These are phyloP conservation scores for Apaloderma vittatum DNA, from an alignment of 2,113 vertebrate species.

Conservation along the genomic window DNA sequence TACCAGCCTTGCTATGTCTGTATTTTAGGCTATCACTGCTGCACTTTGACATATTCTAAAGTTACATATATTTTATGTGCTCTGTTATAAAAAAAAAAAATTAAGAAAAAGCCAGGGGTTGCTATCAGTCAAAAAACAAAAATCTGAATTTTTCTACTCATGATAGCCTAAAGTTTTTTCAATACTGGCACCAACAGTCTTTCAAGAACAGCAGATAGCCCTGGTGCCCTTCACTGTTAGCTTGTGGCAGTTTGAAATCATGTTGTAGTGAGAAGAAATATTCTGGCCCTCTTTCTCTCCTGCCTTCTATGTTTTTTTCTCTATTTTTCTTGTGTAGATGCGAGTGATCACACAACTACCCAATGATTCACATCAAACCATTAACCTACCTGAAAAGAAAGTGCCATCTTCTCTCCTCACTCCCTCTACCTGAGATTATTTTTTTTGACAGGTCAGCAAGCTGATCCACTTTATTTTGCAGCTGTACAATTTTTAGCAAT, in stretches of 20 bases:
- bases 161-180: neutral
- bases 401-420: neutral
- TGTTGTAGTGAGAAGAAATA: accelerated
- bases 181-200: neutral
- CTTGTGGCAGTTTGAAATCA: neutral
- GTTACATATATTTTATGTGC: neutral
- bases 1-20: neutral
- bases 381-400: neutral
- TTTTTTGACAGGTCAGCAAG: neutral
- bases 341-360: neutral
- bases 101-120: neutral
- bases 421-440: neutral
- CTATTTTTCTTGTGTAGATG: neutral
- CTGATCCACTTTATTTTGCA: neutral
- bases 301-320: neutral
- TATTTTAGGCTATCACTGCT: neutral
- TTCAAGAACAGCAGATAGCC: neutral
- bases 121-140: neutral
- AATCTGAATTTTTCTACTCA: neutral
- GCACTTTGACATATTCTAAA: neutral
- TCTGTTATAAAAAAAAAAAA: neutral
- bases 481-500: neutral
- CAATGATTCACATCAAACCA: neutral
- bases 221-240: neutral
- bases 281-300: neutral